Conservation (phyloP, 1,140 invertebrate genomes). For the Drosophila rufa region DNA sequence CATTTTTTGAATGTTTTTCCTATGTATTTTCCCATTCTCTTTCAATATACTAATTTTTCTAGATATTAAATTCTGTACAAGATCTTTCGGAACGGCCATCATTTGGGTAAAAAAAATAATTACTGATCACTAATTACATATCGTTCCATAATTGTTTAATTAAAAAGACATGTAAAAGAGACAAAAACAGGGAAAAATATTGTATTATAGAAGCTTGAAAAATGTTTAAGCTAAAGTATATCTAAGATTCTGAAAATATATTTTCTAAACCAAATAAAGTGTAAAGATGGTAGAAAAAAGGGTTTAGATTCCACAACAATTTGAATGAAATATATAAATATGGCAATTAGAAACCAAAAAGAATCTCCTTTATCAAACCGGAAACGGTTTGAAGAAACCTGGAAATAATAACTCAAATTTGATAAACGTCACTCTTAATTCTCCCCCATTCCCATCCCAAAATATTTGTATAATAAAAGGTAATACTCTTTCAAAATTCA, state of each 20-base stretch:
- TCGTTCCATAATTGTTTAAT: no score
- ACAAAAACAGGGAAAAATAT: no score
- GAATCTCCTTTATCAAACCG: not conserved
- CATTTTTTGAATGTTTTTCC: not conserved
- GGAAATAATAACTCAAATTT: not conserved
- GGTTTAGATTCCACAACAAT: no score
- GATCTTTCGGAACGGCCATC: not conserved
- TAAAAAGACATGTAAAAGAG: no score
- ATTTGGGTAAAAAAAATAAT: not conserved
- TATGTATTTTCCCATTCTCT: not conserved
- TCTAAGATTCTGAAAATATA: no score
- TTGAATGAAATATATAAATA: no score
- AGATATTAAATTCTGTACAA: not conserved
- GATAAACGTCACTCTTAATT: no score
- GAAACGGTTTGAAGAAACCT: not conserved
- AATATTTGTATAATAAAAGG: not conserved
- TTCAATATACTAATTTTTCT: not conserved
- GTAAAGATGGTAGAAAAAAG: no score
- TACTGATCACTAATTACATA: no score
- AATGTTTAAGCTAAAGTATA: no score
- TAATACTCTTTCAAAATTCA: not conserved
- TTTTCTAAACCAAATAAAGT: not conserved
- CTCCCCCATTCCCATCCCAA: not conserved
- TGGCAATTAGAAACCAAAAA: not conserved
- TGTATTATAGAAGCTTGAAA: no score